phyloP scores from a whole-genome alignment of 2,888 invertebrate species.

The Dicranocentrus wangi region DNA sequence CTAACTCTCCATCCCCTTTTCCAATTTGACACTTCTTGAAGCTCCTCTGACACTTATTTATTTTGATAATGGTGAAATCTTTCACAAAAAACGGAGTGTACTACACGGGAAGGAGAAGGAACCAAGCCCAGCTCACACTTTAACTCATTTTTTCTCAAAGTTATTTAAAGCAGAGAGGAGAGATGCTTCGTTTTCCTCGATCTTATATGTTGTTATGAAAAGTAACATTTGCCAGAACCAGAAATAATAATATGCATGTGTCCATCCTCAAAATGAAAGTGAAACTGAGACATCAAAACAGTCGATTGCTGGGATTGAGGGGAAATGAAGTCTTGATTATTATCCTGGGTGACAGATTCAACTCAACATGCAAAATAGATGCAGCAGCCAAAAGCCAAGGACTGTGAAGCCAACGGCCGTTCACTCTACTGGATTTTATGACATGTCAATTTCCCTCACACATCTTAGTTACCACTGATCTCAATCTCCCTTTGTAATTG shows the following conservation, averaged over 20 bases:
- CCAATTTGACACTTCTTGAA: constrained; percentile 13
- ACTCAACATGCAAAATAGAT: too few species aligned
- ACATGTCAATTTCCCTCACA: constrained; percentile 34
- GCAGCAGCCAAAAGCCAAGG: background rate
- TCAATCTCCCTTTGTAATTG: constrained; percentile 6
- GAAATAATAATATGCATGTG: background rate
- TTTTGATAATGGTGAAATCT: constrained; percentile 14
- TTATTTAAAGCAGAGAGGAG: background rate
- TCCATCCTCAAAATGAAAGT: constrained; percentile 31
- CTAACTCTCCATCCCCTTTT: background rate
- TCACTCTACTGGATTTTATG: constrained; percentile 34
- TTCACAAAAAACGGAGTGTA: background rate
- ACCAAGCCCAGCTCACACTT: constrained; percentile 18
- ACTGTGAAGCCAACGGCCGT: background rate
- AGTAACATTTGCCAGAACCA: constrained; percentile 26
- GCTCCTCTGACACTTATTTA: constrained; percentile 1
- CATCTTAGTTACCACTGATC: constrained; percentile 24
- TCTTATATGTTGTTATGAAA: constrained; percentile 20
- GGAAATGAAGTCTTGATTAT: constrained; percentile 27
- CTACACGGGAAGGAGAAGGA: background rate
- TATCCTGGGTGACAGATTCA: too few species aligned
- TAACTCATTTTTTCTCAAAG: constrained; percentile 8
- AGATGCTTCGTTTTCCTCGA: too few species aligned
- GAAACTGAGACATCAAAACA: constrained; percentile 38
- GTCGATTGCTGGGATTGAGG: constrained; percentile 12